Evolutionary conservation across 2,888 invertebrate genomes (phyloP).

Genomic region (Pteria penguin): DNA sequence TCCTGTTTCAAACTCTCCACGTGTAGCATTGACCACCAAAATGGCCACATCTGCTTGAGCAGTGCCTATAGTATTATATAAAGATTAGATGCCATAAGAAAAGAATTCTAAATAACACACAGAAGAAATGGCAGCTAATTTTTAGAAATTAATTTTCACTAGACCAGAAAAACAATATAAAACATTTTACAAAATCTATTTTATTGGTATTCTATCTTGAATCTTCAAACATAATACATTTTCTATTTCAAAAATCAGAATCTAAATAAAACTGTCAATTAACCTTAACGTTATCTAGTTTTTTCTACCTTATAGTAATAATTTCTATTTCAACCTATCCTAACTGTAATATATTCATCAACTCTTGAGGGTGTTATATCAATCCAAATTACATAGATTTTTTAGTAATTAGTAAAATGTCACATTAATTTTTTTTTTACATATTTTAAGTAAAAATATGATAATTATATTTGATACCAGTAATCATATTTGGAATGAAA

Average conservation of each 20-base stretch:
- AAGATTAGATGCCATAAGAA: background rate
- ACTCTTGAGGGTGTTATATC: no score
- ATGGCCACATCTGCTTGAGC: slow-evolving; percentile 99
- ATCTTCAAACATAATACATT: background rate
- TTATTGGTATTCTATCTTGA: background rate
- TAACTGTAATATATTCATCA: no score
- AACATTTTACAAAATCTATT: background rate
- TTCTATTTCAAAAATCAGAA: no score
- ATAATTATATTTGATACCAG: no score
- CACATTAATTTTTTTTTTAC: no score
- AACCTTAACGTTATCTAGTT: no score
- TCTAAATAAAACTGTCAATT: no score
- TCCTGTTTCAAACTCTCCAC: slow-evolving; percentile 99
- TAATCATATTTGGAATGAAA: slow-evolving; percentile 99
- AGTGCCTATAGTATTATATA: slow-evolving; percentile 86
- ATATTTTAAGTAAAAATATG: no score
- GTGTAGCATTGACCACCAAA: slow-evolving; percentile 94
- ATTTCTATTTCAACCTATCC: no score
- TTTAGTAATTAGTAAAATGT: no score
- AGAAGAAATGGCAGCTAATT: background rate
- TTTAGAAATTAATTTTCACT: background rate
- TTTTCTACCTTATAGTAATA: no score
- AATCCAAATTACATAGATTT: no score
- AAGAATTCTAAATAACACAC: background rate
- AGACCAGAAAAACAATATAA: background rate